Evolutionary conservation across 2,113 vertebrate genomes (phyloP).

Genomic region (Atherinomorus stipes): DNA sequence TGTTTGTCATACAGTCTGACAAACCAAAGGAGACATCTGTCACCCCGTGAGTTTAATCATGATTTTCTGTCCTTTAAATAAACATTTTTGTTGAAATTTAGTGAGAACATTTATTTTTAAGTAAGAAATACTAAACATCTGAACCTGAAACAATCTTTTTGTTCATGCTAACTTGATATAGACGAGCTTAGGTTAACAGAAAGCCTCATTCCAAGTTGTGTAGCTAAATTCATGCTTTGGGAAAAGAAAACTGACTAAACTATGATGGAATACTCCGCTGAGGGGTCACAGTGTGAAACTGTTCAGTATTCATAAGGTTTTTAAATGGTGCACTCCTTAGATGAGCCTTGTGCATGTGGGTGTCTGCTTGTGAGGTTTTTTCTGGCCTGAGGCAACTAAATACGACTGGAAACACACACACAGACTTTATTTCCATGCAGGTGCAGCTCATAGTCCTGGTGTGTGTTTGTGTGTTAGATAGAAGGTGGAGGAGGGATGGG

Average conservation of each 20-base stretch:
- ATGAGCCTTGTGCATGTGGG: slow-evolving; percentile 40
- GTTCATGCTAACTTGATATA: too few relatives aligned
- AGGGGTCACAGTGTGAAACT: slow-evolving; percentile 71
- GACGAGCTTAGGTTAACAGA: neutral
- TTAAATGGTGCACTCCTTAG: slow-evolving; percentile 49
- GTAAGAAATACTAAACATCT: too few relatives aligned
- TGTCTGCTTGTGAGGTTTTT: slow-evolving; percentile 29
- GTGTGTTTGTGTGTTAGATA: slow-evolving; percentile 41
- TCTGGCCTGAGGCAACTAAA: slow-evolving; percentile 42
- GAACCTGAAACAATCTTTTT: too few relatives aligned
- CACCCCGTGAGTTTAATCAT: too few relatives aligned
- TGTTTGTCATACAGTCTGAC: too few relatives aligned
- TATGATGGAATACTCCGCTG: slow-evolving; percentile 41
- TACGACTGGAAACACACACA: slow-evolving; percentile 28
- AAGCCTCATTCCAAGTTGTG: slow-evolving; percentile 22
- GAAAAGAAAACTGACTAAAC: slow-evolving; percentile 5
- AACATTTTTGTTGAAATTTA: neutral
- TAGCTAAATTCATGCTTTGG: slow-evolving; percentile 4
- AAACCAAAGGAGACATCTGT: too few relatives aligned
- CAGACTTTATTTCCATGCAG: slow-evolving; percentile 51
- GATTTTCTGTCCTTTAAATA: neutral
- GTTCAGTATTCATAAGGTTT: slow-evolving; percentile 75
- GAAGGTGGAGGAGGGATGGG: slow-evolving; percentile 11
- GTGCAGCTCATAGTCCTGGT: slow-evolving; percentile 30
- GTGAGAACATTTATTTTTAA: too few relatives aligned